Evolutionary conservation across 2,797 vertebrate genomes (phyloP), one percentile per base, ranked within the genome.

Genomic region (Micropoecilia bifurca): DNA sequence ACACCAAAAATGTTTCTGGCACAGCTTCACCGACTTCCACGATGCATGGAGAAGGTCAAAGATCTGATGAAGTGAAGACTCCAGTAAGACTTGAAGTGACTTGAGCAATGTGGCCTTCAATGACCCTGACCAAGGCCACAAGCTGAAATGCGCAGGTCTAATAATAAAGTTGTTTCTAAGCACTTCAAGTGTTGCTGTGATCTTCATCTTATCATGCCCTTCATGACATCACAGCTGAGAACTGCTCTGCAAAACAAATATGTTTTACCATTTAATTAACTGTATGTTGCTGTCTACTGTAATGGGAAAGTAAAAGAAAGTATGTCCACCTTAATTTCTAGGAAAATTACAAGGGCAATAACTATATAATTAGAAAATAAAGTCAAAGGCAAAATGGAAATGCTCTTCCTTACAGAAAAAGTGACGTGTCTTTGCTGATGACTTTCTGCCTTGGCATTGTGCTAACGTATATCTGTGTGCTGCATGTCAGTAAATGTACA

Each of bases 221-320:
- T 91, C 82, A 89, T 86, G 89, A 83, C 81, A 61, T 83, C 82
- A 83, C 72, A 87, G 85, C 86, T 91, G 73, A 88, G 86, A 83
- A 88, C 90, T 61, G 57, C 75, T 86, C 83, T 76, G 82, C 80
- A 85, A 75, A 50, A 33, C 79, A 80, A 81, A 84, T 75, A 57
- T 33, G 30, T 45, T 1, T 63, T 36, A 77, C 39, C 36, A 14
- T 36, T 22, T n/a, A 71, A 22, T 48, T 20, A 75, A 30, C n/a
- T 43, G 73, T 25, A 4, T 10, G 18, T 39, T 39, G 61, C 18
- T 39, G 3, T 39, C 9, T 41, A 41, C 9, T 41, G 20, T 41
- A 9, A 68, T 68, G 36, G 36, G 16, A 41, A 43, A 43, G 22
- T n/a, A 43, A n/a, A 43, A n/a, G 4, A n/a, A 69, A 69, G 10